A percentile compares a stretch with the other conserved stretches of the same genome.
phyloP scores from a whole-genome alignment of 2,888 invertebrate genomes.

The Laothoe populi region DNA sequence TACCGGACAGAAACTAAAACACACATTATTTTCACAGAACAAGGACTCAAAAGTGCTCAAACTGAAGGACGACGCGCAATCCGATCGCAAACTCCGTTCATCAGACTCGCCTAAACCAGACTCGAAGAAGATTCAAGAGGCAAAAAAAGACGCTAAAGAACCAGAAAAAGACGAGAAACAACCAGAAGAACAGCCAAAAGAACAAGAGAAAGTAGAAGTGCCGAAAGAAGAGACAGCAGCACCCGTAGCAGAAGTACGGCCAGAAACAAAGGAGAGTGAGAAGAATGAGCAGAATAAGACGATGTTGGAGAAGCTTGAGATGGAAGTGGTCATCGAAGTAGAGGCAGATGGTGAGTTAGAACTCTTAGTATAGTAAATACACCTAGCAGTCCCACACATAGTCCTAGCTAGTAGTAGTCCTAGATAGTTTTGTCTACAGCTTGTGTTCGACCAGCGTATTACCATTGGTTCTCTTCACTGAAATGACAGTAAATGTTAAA shows the following conservation, averaged over 20 bases:
- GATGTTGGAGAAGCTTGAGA: constrained; percentile 44
- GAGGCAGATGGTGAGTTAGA: constrained; percentile 38
- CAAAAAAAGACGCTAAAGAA: constrained; percentile 40
- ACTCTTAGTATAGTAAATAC: not conserved
- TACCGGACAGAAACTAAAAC: too few relatives aligned
- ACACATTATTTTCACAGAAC: constrained; percentile 54
- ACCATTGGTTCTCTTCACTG: too few relatives aligned
- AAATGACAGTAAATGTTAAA: too few relatives aligned
- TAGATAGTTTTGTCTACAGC: too few relatives aligned
- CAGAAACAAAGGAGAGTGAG: constrained; percentile 39
- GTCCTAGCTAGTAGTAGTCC: too few relatives aligned
- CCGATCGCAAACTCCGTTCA: constrained; percentile 69
- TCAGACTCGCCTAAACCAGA: constrained; percentile 68
- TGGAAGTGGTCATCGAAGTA: constrained; percentile 58
- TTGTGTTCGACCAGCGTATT: too few relatives aligned
- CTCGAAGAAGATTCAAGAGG: constrained; percentile 34
- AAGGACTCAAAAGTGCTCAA: constrained; percentile 71
- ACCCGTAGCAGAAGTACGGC: constrained; percentile 21
- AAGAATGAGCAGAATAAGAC: constrained; percentile 39
- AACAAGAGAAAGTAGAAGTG: constrained; percentile 31
- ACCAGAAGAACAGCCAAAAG: constrained; percentile 36
- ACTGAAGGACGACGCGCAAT: constrained; percentile 60
- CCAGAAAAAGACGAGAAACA: constrained; percentile 36
- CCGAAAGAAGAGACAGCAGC: constrained; percentile 20
- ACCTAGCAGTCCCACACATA: not conserved